phyloP scores from a whole-genome alignment of 2,888 invertebrate species.

The Drosophila ustulata region DNA sequence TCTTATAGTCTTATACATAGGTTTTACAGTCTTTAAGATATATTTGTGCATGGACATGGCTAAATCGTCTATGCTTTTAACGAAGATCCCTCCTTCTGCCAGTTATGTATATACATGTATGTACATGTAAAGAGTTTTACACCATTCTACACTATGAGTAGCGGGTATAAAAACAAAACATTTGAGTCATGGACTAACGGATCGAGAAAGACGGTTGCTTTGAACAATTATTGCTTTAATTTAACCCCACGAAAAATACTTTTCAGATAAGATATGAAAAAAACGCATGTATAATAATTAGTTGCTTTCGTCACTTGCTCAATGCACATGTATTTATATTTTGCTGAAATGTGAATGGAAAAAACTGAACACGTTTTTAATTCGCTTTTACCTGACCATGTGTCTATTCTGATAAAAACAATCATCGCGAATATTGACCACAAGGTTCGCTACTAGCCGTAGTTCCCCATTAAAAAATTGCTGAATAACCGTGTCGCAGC shows the following conservation, averaged over 20 bases:
- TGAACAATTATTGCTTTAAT: background rate
- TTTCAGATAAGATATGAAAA: conserved; percentile 9
- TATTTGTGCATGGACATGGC: too few species aligned
- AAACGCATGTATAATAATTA: background rate
- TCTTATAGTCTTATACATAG: too few species aligned
- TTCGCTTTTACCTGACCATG: background rate
- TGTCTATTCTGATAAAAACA: background rate
- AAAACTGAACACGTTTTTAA: background rate
- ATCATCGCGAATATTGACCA: background rate
- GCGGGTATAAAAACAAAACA: too few species aligned
- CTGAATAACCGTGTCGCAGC: background rate
- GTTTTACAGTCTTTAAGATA: too few species aligned
- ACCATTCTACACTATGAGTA: conserved; percentile 2
- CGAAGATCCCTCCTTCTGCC: too few species aligned
- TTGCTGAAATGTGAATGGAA: background rate
- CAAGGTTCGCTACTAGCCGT: background rate
- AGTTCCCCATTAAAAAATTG: background rate
- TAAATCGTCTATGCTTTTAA: too few species aligned
- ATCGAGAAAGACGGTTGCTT: background rate
- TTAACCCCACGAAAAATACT: background rate
- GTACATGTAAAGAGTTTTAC: too few species aligned
- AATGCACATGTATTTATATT: background rate
- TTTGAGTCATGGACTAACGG: conserved; percentile 33
- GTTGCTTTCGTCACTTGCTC: background rate
- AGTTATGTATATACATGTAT: too few species aligned